Base-by-base conservation (phyloP, 1,140 invertebrate genomes). In the Saxidomus purpurata region DNA sequence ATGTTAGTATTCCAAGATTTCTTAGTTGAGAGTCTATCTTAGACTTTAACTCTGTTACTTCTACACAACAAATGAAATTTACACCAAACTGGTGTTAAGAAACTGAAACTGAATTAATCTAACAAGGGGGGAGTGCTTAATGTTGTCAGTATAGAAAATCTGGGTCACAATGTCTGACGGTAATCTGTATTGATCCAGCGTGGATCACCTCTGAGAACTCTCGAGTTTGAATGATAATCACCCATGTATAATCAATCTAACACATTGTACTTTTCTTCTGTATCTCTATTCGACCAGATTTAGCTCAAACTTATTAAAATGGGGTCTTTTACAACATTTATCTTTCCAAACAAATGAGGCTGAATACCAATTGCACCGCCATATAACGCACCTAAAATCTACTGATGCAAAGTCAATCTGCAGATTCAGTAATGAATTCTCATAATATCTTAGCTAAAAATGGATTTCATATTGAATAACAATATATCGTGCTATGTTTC, bases 131-230 rank as follows among this genome's bases (percentile, higher is more conserved):
- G n/a, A n/a, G n/a, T n/a, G n/a, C n/a, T n/a, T n/a, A n/a, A n/a
- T n/a, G n/a, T n/a, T n/a, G n/a, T n/a, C n/a, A n/a, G n/a, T n/a
- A n/a, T 47, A 52, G 43, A 15, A 25, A 77, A 77, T 77, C 43
- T 77, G 28, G 47, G 40, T 77, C n/a, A 28, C 74, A 43, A 38
- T 52, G 74, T 77, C 74, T 77, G 74, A 40, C 43, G 31, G 74
- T 77, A 77, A 77, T 77, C 43, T 47, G 25, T 77, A 77, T 77
- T 77, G 74, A 77, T 77, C 71, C 13, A 49, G 47, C 11, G n/a
- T 9, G 25, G 19, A 77, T 8, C 25, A 77, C 34, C 25, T 8
- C 22, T 13, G 38, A 49, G 43, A 47, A 77, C 22, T 77, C 25
- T 31, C 25, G 6, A 4, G 36, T 77, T 49, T 77, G 34, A 77